Base-by-base conservation (phyloP, 2,797 vertebrate species). In the Sebastes matsubarae region DNA sequence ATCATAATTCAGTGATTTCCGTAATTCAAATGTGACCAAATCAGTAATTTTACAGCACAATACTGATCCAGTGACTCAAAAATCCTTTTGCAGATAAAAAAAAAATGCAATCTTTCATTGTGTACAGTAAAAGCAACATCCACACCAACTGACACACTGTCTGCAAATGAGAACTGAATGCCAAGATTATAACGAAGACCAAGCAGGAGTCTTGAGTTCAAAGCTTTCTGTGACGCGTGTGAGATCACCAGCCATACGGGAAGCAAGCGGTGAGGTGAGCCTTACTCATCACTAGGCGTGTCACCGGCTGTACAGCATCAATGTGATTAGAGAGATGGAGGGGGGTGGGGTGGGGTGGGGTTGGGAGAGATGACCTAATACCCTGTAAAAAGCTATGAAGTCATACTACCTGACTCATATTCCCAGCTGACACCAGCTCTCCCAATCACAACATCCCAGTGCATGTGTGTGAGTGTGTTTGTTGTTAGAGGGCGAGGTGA, bases 331-430 rank as follows among this genome's bases (percentile, higher is more conserved):
- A 85, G 81, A 70, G 73, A 58, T 24, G 38, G 64, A 54, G 57
- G 20, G 25, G 68, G 32, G 66, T 58, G 61, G 9, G 70, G 55
- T 22, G 60, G 66, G 67, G 74, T 59, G 75, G 55, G 60, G 75
- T 60, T 78, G 38, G 75, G 81, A 79, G 90, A 86, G 85, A 72
- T 96, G 96, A 96, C 94, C 95, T 95, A 95, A 96, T 95, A 89
- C 88, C 91, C 86, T 72, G 80, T 90, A 94, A 95, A 95, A 95
- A 96, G 93, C 84, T 84, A 96, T 96, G 96, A 96, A 94, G 95
- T 96, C 96, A 96, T 96, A 83, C 88, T 81, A 94, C 92, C 95
- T 96, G 96, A 96, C 94, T 96, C 95, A 94, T 93, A 90, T 92
- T 95, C 95, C 95, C 95, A 93, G 87, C 87, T 94, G 94, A 95